A percentile compares a stretch with the other conserved stretches of the same genome.
Conservation (phyloP, 2,797 vertebrate species). For the Enteromius radiatus region DNA sequence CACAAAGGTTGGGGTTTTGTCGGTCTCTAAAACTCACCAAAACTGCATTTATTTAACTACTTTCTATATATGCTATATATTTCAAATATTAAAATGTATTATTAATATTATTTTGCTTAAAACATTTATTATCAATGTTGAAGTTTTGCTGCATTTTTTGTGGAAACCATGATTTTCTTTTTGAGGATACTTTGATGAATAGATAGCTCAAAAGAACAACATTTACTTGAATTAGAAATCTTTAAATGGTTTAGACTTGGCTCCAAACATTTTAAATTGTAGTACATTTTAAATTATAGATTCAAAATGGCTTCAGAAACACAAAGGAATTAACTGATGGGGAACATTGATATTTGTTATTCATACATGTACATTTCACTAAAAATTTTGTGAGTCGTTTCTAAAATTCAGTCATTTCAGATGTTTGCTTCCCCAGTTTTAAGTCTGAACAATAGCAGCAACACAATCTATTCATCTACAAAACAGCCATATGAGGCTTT, state of each 20-base stretch:
- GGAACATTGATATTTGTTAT: background rate
- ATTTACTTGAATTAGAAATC: no score
- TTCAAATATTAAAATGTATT: background rate
- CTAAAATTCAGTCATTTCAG: background rate
- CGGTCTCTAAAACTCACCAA: background rate
- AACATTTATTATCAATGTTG: background rate
- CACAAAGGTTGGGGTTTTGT: background rate
- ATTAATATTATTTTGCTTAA: background rate
- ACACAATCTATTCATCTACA: slow-evolving; percentile 16
- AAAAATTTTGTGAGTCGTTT: background rate
- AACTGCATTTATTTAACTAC: background rate
- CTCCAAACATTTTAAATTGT: background rate
- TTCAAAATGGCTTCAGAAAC: background rate
- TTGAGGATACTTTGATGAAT: background rate
- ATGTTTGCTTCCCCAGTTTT: slow-evolving; percentile 19
- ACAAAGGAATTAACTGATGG: background rate
- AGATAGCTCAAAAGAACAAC: no score
- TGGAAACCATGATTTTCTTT: background rate
- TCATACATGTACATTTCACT: background rate
- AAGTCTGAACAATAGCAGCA: slow-evolving; percentile 5
- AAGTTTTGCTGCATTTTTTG: background rate
- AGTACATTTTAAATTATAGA: background rate
- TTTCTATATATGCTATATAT: no score
- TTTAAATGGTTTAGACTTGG: background rate
- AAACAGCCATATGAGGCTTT: background rate